Conservation (phyloP, 2,888 invertebrate species). For the Nezara viridula region DNA sequence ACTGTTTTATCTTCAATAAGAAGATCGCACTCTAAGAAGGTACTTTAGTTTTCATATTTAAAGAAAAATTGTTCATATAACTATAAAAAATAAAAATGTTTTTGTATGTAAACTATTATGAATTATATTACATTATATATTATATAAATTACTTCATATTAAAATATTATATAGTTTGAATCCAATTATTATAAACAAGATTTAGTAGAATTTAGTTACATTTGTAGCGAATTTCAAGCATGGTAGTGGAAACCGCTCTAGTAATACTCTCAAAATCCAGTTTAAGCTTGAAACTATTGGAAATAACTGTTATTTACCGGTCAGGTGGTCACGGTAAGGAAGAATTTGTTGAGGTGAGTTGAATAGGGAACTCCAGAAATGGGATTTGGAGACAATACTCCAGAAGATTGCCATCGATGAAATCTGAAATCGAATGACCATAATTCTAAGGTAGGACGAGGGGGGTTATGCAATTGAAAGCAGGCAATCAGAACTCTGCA, state of each 20-base stretch:
- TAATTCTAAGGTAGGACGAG: not conserved
- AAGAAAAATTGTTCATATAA: too few relatives aligned
- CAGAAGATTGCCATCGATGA: conserved; percentile 36
- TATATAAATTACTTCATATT: too few relatives aligned
- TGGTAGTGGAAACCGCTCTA: too few relatives aligned
- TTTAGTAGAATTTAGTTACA: not conserved
- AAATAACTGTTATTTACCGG: not conserved
- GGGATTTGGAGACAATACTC: conserved; percentile 34
- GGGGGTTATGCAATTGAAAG: conserved; percentile 43
- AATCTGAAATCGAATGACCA: conserved; percentile 47
- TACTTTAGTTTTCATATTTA: too few relatives aligned
- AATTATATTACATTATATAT: too few relatives aligned
- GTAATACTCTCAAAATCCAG: not conserved
- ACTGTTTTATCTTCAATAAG: too few relatives aligned
- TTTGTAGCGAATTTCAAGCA: not conserved
- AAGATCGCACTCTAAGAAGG: too few relatives aligned
- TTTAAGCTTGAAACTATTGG: not conserved
- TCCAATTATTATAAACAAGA: too few relatives aligned
- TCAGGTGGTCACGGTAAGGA: not conserved
- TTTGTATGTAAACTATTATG: too few relatives aligned
- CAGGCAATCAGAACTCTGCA: conserved; percentile 34
- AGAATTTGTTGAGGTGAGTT: conserved; percentile 32
- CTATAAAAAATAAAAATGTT: too few relatives aligned
- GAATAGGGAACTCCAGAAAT: conserved; percentile 21
- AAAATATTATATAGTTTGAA: too few relatives aligned